These are phyloP conservation scores for Palythoa grandis DNA, from an alignment of 92 coral and sea anemone species.

Conservation along the genomic window DNA sequence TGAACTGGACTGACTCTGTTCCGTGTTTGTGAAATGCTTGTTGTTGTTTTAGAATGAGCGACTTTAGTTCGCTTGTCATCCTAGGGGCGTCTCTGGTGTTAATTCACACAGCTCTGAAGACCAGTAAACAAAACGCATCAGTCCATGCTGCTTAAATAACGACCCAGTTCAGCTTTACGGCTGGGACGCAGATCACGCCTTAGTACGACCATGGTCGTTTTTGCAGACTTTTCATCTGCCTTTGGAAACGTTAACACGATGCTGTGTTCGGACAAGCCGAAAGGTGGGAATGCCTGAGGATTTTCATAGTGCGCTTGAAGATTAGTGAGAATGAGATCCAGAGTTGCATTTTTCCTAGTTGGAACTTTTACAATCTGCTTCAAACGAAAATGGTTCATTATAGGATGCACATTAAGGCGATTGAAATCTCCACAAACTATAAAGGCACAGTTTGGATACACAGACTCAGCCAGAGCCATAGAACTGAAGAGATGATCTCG, in stretches of 20 bases:
- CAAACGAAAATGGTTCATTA: conserved; percentile 44
- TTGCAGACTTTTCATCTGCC: background rate
- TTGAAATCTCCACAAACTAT: conserved; percentile 50
- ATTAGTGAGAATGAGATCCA: conserved; percentile 27
- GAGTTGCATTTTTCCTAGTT: conserved; percentile 30
- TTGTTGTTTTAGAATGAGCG: too few relatives aligned
- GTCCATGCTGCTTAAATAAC: conserved; percentile 15
- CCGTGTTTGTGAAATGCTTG: too few relatives aligned
- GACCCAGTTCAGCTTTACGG: conserved; percentile 42
- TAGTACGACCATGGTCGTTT: conserved; percentile 12
- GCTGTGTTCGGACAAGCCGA: conserved; percentile 33
- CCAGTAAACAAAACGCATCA: conserved; percentile 25
- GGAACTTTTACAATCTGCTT: conserved; percentile 49
- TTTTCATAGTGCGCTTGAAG: conserved; percentile 20
- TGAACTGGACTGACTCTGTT: too few relatives aligned
- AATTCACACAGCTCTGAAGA: conserved; percentile 44
- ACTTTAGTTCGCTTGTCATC: too few relatives aligned
- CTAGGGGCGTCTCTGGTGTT: conserved; percentile 24
- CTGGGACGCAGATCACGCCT: too few relatives aligned
- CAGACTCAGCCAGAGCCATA: conserved; percentile 37
- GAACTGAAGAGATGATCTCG: conserved; percentile 32
- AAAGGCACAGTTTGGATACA: conserved; percentile 45
- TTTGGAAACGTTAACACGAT: background rate
- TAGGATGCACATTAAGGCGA: conserved; percentile 22
- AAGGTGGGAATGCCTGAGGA: conserved; percentile 26